A percentile compares a stretch with the other conserved stretches of the same genome.
phyloP scores from a whole-genome alignment of 2,888 invertebrate genomes.

The Erebia aethiops region DNA sequence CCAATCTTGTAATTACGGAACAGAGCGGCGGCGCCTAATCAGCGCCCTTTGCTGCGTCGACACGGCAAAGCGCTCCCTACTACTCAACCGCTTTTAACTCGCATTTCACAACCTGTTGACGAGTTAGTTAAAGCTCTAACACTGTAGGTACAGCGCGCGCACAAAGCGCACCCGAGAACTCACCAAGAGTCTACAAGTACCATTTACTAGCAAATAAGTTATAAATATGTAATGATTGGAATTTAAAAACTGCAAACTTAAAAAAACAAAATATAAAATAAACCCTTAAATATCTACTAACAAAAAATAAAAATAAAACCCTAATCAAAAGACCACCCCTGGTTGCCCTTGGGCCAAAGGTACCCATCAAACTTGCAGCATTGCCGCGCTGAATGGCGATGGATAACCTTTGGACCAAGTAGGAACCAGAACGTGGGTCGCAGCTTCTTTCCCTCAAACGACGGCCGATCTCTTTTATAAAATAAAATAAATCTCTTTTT shows the following conservation, averaged over 20 bases:
- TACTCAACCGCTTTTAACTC: slow-evolving; percentile 68
- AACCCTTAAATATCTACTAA: too few relatives aligned
- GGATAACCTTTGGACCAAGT: too few relatives aligned
- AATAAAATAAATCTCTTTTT: too few relatives aligned
- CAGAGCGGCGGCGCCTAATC: slow-evolving; percentile 72
- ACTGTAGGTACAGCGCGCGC: slow-evolving; percentile 58
- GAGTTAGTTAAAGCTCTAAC: slow-evolving; percentile 68
- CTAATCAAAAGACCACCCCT: too few relatives aligned
- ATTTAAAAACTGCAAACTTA: background rate
- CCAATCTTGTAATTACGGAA: slow-evolving; percentile 78
- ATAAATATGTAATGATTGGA: background rate
- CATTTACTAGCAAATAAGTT: slow-evolving; percentile 32
- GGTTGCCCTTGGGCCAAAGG: too few relatives aligned
- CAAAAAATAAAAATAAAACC: too few relatives aligned
- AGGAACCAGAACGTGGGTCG: too few relatives aligned
- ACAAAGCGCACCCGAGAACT: slow-evolving; percentile 54
- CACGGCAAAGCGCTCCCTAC: slow-evolving; percentile 67
- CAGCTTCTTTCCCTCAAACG: too few relatives aligned
- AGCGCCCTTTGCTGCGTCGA: slow-evolving; percentile 72
- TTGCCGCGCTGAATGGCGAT: too few relatives aligned
- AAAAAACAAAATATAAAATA: too few relatives aligned
- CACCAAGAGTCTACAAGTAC: background rate
- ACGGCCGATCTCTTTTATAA: too few relatives aligned
- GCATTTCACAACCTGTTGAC: slow-evolving; percentile 80
- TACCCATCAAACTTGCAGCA: too few relatives aligned